Conservation (phyloP, 1,140 invertebrate species). For the Hyles vespertilio region DNA sequence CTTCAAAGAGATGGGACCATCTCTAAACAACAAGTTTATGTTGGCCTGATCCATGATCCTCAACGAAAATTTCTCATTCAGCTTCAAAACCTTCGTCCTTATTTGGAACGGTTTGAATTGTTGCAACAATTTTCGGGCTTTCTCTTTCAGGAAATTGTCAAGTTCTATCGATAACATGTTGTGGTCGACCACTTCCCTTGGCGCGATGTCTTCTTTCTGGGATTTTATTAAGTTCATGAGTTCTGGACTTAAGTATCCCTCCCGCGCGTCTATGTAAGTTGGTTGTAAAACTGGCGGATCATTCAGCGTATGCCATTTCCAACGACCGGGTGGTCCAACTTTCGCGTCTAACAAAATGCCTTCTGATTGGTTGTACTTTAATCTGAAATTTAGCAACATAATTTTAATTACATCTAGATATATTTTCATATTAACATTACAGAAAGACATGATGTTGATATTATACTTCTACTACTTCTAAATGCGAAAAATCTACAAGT, state of each 20-base stretch:
- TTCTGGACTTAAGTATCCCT: not conserved
- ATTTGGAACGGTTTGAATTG: conserved; percentile 42
- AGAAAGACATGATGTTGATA: no score
- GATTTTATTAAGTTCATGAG: not conserved
- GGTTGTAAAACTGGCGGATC: conserved; percentile 41
- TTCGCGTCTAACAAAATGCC: conserved; percentile 37
- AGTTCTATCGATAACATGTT: conserved; percentile 40
- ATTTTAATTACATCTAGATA: no score
- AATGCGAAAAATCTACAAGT: not conserved
- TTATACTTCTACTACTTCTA: no score
- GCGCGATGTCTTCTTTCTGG: not conserved
- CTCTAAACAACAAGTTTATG: conserved; percentile 37
- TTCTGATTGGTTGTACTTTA: conserved; percentile 53
- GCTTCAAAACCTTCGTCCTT: conserved; percentile 39
- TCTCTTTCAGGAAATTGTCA: conserved; percentile 37
- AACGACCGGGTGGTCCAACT: conserved; percentile 32
- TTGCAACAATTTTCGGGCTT: conserved; percentile 28
- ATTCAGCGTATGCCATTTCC: conserved; percentile 53
- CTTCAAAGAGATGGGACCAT: conserved; percentile 29
- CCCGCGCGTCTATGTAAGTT: conserved; percentile 20
- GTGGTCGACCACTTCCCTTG: not conserved
- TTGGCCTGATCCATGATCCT: conserved; percentile 39
- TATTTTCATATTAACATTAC: no score
- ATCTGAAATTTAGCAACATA: conserved; percentile 19
- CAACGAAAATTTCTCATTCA: conserved; percentile 46